phyloP scores from a whole-genome alignment of 2,797 vertebrate genomes.

The Spinus pinus region DNA sequence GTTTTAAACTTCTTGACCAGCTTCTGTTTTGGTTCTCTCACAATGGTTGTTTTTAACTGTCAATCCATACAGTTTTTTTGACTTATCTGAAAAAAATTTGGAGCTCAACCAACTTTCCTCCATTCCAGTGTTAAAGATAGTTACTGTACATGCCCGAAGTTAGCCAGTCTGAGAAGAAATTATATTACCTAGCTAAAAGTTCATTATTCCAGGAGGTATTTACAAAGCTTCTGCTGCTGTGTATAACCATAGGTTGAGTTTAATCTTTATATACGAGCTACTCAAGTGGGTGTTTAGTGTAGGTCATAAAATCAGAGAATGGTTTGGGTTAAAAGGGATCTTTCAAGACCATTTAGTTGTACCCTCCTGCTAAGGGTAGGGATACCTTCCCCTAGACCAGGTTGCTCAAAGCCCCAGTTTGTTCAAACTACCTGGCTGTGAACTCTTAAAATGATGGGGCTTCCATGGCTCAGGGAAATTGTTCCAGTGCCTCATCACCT shows the following conservation, averaged over 20 bases:
- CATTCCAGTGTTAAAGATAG: neutral
- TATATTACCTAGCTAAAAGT: neutral
- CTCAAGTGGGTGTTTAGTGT: neutral
- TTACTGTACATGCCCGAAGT: neutral
- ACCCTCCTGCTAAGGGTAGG: rapidly evolving
- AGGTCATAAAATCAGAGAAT: neutral
- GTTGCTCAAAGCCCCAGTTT: neutral
- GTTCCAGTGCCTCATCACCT: neutral
- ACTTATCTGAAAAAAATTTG: rapidly evolving
- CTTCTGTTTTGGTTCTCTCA: neutral
- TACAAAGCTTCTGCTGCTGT: neutral
- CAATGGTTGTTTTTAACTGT: neutral
- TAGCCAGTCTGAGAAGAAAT: neutral
- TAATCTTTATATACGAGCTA: neutral
- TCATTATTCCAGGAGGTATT: neutral
- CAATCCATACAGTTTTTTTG: neutral
- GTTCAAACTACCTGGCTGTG: neutral
- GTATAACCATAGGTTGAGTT: neutral
- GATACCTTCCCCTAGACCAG: neutral
- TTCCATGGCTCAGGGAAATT: neutral
- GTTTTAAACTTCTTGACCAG: neutral
- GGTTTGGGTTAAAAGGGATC: neutral
- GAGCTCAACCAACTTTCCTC: neutral
- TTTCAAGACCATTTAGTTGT: neutral
- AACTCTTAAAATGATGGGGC: neutral